Evolutionary conservation across 2,888 invertebrate species (phyloP), one percentile per base, ranked within the genome.

Genomic region (Automeris io): DNA sequence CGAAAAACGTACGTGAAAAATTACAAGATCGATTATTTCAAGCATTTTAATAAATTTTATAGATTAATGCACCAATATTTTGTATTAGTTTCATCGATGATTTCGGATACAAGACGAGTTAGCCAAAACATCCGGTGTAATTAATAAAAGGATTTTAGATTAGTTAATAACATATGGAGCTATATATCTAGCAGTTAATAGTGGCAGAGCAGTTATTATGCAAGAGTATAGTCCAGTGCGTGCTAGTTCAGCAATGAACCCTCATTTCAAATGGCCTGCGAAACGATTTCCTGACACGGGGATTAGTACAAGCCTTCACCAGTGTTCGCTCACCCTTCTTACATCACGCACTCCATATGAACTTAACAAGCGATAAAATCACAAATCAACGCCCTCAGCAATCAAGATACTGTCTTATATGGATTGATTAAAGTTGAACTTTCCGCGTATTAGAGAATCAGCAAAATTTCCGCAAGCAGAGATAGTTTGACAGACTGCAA

Each of bases 201-300:
- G 66, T 61, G 62, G 60, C 63, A 66, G 64, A 75, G 73, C 70
- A 73, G 58, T 70, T 63, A 78, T 83, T 82, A 80, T 69, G 68
- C 69, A 76, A 80, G 74, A 75, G 73, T 77, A 73, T 73, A 74
- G 73, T 75, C 61, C 57, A 80, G 79, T 78, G 82, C 83, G 78
- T 85, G 86, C 75, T 79, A 71, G 70, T 66, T 69, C 70, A 70
- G 68, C 60, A 65, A 50, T 50, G 57, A 73, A 71, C 77, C 81
- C 82, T 67, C 78, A 69, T 73, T 83, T 76, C 77, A 80, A 85
- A 85, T 86, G 86, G 81, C 68, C 85, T 85, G 83, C 83, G 76
- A 82, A 86, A 85, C 86, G 82, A 85, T 85, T 85, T 81, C 82
- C 83, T 86, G 86, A 86, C 86, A 83, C 78, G 86, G 86, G 81